Evolutionary conservation across 1,140 invertebrate genomes (phyloP).

Genomic region (Macrotrachela quadricornifera): DNA sequence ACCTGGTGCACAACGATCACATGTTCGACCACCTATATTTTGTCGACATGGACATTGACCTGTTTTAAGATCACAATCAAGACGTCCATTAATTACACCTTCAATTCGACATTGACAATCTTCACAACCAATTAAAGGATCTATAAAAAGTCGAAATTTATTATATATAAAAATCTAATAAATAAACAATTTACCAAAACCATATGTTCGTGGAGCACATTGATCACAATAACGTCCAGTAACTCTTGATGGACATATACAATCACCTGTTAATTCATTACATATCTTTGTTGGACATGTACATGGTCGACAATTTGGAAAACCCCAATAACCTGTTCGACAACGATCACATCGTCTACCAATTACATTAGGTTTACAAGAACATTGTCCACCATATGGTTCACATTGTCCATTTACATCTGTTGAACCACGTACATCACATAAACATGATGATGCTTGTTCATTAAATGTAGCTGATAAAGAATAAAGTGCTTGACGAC

Average conservation of each 20-base stretch:
- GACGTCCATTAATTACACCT: background rate
- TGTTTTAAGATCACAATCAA: constrained; percentile 47
- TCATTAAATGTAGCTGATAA: constrained; percentile 80
- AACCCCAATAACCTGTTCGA: constrained; percentile 72
- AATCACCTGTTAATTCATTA: constrained; percentile 36
- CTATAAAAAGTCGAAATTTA: constrained; percentile 43
- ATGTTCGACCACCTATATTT: constrained; percentile 64
- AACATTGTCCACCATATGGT: constrained; percentile 80
- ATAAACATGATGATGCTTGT: constrained; percentile 62
- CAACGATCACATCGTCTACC: constrained; percentile 71
- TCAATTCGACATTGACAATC: constrained; percentile 17
- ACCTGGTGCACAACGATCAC: constrained; percentile 62
- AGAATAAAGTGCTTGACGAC: constrained; percentile 68
- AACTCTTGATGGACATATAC: constrained; percentile 58
- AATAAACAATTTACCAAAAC: no score
- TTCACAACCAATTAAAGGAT: constrained; percentile 79
- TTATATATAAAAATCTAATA: background rate
- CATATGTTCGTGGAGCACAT: constrained; percentile 37
- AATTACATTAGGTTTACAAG: constrained; percentile 75
- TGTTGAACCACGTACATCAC: constrained; percentile 64
- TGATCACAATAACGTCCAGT: constrained; percentile 61
- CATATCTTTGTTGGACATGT: constrained; percentile 29
- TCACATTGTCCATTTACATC: constrained; percentile 45
- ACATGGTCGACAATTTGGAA: constrained; percentile 59
- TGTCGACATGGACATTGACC: constrained; percentile 64